Evolutionary conservation across 1,140 invertebrate genomes (phyloP).

Genomic region (Trissolcus basalis): DNA sequence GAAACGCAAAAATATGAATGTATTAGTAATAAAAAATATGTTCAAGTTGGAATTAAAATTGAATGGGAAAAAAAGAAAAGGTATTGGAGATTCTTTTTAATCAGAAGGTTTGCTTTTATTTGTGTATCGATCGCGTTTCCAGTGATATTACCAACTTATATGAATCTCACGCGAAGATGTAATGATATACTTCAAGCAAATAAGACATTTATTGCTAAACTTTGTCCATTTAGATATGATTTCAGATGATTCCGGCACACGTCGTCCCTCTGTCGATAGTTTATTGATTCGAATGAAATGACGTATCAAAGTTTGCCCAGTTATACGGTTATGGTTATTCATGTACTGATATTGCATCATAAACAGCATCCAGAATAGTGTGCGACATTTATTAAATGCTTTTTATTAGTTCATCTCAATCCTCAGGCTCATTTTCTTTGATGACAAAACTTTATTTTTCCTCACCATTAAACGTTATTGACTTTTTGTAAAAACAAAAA

Average conservation of each 20-base stretch:
- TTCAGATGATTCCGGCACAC: slow-evolving; percentile 34
- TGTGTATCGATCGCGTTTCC: too few species aligned
- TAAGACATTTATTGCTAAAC: slow-evolving; percentile 24
- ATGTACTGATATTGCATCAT: slow-evolving; percentile 16
- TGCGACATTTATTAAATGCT: slow-evolving; percentile 5
- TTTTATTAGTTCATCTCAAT: neutral
- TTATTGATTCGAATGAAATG: slow-evolving; percentile 35
- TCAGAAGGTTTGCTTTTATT: too few species aligned
- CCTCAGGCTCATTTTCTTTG: neutral
- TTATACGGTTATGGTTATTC: slow-evolving; percentile 23
- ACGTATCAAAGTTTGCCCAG: slow-evolving; percentile 18
- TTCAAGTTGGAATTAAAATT: too few species aligned
- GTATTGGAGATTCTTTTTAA: too few species aligned
- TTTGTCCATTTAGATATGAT: slow-evolving; percentile 20
- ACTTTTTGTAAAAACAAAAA: too few species aligned
- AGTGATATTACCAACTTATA: too few species aligned
- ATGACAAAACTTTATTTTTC: neutral
- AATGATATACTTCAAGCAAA: slow-evolving; percentile 9
- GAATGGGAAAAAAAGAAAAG: too few species aligned
- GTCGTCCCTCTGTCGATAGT: slow-evolving; percentile 28
- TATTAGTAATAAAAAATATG: too few species aligned
- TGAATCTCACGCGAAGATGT: slow-evolving; percentile 1
- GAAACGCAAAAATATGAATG: too few species aligned
- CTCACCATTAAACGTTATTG: too few species aligned
- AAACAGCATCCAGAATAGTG: slow-evolving; percentile 3